Base-by-base conservation (phyloP, 2,797 vertebrate genomes). In the Anisognathus igniventris region DNA sequence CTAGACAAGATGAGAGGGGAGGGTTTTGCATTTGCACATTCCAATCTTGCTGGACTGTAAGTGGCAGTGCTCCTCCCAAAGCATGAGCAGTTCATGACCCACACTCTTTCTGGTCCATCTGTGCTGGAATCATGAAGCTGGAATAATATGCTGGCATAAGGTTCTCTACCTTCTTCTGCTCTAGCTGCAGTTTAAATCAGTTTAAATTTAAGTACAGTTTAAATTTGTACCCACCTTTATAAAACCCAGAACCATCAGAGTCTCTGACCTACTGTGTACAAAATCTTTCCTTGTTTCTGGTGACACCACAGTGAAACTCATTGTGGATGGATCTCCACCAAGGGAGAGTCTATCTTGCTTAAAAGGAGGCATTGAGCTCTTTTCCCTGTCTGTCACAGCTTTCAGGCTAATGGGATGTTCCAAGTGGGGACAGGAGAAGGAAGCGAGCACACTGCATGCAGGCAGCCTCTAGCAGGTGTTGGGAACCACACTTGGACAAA, bases 51-150 rank as follows among this genome's bases (percentile, higher is more conserved):
- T 61, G 2, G 2, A 31, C 16, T 60, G 2, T 14, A 39, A 56
- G 39, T 23, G 22, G 21, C 53, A 83, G 28, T 37, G 28, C 22
- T 68, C n/a, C 12, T 70, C 60, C 56, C 51, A 79, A 62, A 86
- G 21, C 1, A 0, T 10, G 40, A 73, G 23, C 1, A 3, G 12
- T 45, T 86, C 2, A 9, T 5, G 13, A 79, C 18, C 37, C 35
- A 79, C 8, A 12, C 5, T 24, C 23, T 47, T 86, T 71, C 33
- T 78, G 28, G 14, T 42, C 40, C 30, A 70, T 5, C 58, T 72
- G 31, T 70, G 14, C 47, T 92, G 39, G 17, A 78, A 19, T 50
- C 67, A 64, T 30, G 19, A 54, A 74, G n/a, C 28, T 77, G 30
- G 54, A 47, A 47, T 39, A 68, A 30, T 8, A 40, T 7, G 0